Base-by-base conservation (phyloP, 2,113 vertebrate genomes). In the Thunnus thynnus region DNA sequence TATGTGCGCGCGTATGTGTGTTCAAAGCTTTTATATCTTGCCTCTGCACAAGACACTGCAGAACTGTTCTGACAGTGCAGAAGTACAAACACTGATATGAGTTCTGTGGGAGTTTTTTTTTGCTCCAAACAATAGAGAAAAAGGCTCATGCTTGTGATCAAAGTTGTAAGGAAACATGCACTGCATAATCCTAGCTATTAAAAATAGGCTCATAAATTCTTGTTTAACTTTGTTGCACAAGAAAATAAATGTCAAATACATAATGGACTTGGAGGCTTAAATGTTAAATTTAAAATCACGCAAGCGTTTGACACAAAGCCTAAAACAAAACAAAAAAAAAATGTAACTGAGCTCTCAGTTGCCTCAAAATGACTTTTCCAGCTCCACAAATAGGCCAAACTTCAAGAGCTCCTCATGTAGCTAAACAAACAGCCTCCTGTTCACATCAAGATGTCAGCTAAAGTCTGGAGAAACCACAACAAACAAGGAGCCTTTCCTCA, bases 21-120 rank as follows among this genome's bases (percentile, higher is more conserved):
- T 88, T 88, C 86, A 76, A 85, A 88, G 82, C 50, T 79, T 84
- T 83, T 47, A 67, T 63, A 80, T 86, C 73, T 79, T 74, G 61
- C 72, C 25, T 85, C 74, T 74, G 65, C 63, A 79, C 61, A 82
- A 41, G 76, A 78, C 67, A 70, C 76, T 70, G 78, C 36, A 72
- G 73, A 77, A 88, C 67, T 77, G 69, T 80, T 82, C 81, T 89
- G 90, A 89, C 84, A 88, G 85, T 71, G 82, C 80, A 87, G 83
- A 89, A 86, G 84, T 86, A 80, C 78, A 85, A 80, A 85, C 84
- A 78, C 72, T 22, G 80, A 79, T 56, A 60, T 74, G 73, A 82
- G 74, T 87, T 84, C 72, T 62, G 66, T 80, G 57, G 60, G 84
- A 90, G 77, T 79, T 87, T 86, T 30, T 30, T 85, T 30, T 85